phyloP scores from a whole-genome alignment of 2,888 invertebrate species.

The Ormyrus labotus region DNA sequence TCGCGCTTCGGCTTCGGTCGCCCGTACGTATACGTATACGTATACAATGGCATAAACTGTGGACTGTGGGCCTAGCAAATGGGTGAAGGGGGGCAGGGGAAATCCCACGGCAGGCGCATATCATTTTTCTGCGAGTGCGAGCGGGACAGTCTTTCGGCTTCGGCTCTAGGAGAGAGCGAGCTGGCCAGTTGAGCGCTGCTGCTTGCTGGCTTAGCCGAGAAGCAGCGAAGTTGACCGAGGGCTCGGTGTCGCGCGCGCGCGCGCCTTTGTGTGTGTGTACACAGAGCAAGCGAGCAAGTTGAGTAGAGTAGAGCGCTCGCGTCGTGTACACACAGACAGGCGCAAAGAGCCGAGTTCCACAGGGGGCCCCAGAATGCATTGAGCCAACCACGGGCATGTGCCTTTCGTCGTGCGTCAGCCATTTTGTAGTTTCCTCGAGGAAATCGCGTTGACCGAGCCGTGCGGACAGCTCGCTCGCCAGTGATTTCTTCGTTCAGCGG shows the following conservation, averaged over 20 bases:
- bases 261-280: background rate
- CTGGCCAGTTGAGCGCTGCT: no score
- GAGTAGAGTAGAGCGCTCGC: background rate
- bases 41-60: no score
- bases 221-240: no score
- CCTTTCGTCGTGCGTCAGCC: slow-evolving; percentile 80
- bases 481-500: slow-evolving; percentile 30
- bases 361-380: slow-evolving; percentile 77
- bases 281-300: background rate
- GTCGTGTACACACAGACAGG: background rate
- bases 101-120: background rate
- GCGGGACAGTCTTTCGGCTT: no score
- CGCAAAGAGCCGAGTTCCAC: background rate
- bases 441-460: slow-evolving; percentile 79
- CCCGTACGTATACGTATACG: no score
- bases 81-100: background rate
- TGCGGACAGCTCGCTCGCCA: no score
- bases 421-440: slow-evolving; percentile 82
- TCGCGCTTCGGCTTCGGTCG: no score
- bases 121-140: no score
- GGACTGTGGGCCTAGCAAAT: no score
- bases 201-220: no score
- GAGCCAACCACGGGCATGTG: slow-evolving; percentile 80
- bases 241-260: no score
- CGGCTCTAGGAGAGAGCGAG: no score